A percentile compares a stretch with the other conserved stretches of the same genome.
Evolutionary conservation across 2,888 invertebrate genomes (phyloP).

Genomic region (Polydrusus cervinus): DNA sequence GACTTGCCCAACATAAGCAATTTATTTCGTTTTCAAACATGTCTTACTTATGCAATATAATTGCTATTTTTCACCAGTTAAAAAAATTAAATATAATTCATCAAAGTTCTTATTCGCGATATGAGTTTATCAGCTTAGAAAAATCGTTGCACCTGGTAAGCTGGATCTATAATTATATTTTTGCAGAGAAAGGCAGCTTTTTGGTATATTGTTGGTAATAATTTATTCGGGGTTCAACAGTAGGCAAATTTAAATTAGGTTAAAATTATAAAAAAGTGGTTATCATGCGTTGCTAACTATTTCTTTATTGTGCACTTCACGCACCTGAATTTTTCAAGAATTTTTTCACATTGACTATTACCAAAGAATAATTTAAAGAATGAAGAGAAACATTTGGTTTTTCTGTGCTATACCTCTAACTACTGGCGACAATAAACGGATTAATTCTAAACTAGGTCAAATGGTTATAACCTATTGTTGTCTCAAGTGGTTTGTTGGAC

Average conservation of each 20-base stretch:
- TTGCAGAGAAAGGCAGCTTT: conserved; percentile 13
- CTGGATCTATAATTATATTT: conserved; percentile 9
- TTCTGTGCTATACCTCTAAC: no score
- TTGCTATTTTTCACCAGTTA: conserved; percentile 12
- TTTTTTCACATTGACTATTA: no score
- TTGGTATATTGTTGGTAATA: background rate
- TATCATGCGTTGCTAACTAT: no score
- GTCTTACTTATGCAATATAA: conserved; percentile 9
- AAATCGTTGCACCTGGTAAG: conserved; percentile 13
- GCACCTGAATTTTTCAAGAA: no score
- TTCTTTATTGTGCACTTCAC: no score
- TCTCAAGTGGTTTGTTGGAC: no score
- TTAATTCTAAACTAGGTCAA: no score
- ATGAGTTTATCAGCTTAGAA: background rate
- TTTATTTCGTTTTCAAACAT: background rate
- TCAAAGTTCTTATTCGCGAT: conserved; percentile 18
- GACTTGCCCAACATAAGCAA: conserved; percentile 19
- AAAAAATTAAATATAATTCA: conserved; percentile 13
- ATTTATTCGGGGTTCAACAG: background rate
- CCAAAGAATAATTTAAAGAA: no score
- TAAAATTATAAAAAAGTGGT: no score
- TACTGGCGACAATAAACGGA: no score
- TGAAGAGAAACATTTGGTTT: no score
- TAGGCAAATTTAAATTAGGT: background rate
- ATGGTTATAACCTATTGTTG: no score